Base-by-base conservation (phyloP, 2,113 vertebrate species). In the Pogonocichla stellata region DNA sequence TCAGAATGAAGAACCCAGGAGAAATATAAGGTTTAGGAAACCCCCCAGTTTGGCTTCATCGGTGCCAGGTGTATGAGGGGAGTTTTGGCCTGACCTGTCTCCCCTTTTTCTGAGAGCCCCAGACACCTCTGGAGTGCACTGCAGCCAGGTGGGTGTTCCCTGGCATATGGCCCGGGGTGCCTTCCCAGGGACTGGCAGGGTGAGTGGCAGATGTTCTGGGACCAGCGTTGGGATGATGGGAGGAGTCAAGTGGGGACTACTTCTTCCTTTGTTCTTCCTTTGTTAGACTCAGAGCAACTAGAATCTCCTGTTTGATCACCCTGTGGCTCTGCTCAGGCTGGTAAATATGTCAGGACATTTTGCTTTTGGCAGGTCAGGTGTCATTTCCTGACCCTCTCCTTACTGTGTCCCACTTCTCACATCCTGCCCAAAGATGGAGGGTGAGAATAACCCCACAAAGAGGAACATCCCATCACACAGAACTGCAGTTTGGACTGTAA, bases 131-230 rank as follows among this genome's bases (percentile, higher is more conserved):
- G 45, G 1, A 2, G 14, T 22, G 50, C 33, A 1, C 0, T 2
- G n/a, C 38, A 78, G 34, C 48, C 31, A 24, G 25, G n/a, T 1
- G 3, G 7, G 22, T 54, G 25, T 7, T 93, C 28, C 42, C 20
- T 15, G 5, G 19, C 10, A 2, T 0, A 0, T 29, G 36, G 11
- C 25, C 24, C 1, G 0, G n/a, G n/a, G 3, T 3, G 2, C 19
- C 34, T 72, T 23, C 42, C n/a, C 10, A 4, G 72, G 51, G 34
- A 12, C 34, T 12, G 50, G 38, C 43, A 53, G 53, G 3, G 14
- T 43, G 36, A 42, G 33, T 2, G 3, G 10, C 14, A 6, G 2
- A 0, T 36, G 10, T 33, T 48, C 6, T 71, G 62, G 6, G 22
- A 56, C 31, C 7, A 3, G 17, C 42, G 16, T 2, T 0, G 0